Evolutionary conservation across 2,888 invertebrate species (phyloP).

Genomic region (Emmelina monodactyla): DNA sequence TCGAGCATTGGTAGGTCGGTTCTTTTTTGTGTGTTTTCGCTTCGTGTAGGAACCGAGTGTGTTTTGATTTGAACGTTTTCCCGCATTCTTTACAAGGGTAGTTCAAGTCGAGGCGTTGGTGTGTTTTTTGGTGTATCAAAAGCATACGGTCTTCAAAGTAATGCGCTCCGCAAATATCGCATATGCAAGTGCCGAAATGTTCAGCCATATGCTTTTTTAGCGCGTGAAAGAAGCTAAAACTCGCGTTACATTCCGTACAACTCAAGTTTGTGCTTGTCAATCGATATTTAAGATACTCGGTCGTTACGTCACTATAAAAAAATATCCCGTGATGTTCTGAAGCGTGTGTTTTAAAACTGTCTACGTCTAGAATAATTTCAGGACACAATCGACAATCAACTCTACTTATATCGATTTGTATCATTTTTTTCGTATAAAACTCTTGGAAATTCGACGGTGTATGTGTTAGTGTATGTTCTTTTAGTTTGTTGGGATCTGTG

Average conservation of each 20-base stretch:
- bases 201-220: conserved; percentile 49
- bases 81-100: conserved; percentile 58
- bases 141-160: conserved; percentile 56
- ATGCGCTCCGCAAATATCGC: conserved; percentile 49
- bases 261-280: conserved; percentile 28
- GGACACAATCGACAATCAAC: conserved; percentile 45
- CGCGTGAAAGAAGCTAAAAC: conserved; percentile 40
- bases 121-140: conserved; percentile 39
- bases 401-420: conserved; percentile 33
- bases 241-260: conserved; percentile 28
- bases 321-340: conserved; percentile 24
- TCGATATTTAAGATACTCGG: conserved; percentile 38
- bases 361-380: conserved; percentile 26
- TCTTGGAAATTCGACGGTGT: conserved; percentile 33
- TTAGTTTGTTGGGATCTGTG: conserved; percentile 34
- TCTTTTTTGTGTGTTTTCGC: conserved; percentile 41
- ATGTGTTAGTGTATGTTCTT: conserved; percentile 38
- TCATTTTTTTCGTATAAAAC: conserved; percentile 26
- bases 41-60: conserved; percentile 40
- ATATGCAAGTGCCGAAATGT: conserved; percentile 47
- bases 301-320: conserved; percentile 19
- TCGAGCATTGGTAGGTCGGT: conserved; percentile 44
- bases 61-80: conserved; percentile 46
- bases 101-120: conserved; percentile 40
- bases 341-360: conserved; percentile 32